phyloP scores from a whole-genome alignment of 1,140 invertebrate genomes.

The Drosophila triauraria region DNA sequence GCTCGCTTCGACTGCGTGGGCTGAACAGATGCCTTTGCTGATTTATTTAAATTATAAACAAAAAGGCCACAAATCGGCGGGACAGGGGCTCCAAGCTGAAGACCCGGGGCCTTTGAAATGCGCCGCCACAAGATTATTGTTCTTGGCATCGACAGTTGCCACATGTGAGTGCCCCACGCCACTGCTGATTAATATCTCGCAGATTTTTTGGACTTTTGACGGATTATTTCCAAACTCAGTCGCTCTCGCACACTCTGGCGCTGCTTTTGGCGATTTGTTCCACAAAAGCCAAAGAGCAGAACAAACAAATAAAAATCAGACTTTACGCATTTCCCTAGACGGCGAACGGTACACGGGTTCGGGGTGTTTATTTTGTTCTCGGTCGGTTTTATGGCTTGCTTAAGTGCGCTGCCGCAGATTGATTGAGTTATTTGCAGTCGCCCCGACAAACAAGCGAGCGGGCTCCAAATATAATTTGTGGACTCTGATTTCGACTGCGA shows the following conservation, averaged over 20 bases:
- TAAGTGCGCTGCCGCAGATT: slow-evolving; percentile 57
- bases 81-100: background rate
- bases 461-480: slow-evolving; percentile 31
- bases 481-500: slow-evolving; percentile 10
- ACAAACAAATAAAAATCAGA: slow-evolving; percentile 64
- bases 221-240: slow-evolving; percentile 68
- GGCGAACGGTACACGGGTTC: slow-evolving; percentile 26
- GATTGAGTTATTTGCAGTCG: slow-evolving; percentile 52
- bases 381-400: slow-evolving; percentile 70
- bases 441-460: background rate
- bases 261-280: slow-evolving; percentile 51
- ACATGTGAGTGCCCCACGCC: slow-evolving; percentile 61
- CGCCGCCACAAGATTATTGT: slow-evolving; percentile 71
- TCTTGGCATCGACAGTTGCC: slow-evolving; percentile 71
- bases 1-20: slow-evolving; percentile 55
- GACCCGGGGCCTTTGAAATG: slow-evolving; percentile 60
- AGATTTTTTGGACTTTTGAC: slow-evolving; percentile 73
- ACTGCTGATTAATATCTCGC: slow-evolving; percentile 75
- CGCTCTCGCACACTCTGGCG: slow-evolving; percentile 26
- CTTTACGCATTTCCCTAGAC: slow-evolving; percentile 65
- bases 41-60: slow-evolving; percentile 67
- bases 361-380: slow-evolving; percentile 54
- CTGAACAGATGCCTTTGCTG: slow-evolving; percentile 51
- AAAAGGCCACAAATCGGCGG: slow-evolving; percentile 39
- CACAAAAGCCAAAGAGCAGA: slow-evolving; percentile 36